Evolutionary conservation across 2,113 vertebrate genomes (phyloP), one percentile per base, ranked within the genome.

Genomic region (Sinocyclocheilus anophthalmus): DNA sequence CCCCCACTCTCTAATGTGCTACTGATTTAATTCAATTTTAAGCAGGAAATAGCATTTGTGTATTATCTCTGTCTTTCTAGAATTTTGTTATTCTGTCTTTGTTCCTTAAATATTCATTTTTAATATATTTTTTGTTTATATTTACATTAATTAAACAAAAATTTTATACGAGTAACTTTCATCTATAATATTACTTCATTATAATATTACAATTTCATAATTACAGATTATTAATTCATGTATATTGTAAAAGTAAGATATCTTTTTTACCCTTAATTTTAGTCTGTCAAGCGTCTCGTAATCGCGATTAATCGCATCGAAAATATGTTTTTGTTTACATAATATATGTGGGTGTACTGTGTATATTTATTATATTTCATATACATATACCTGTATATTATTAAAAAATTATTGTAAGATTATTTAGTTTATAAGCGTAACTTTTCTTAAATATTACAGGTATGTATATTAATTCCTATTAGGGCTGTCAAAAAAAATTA

Each of bases 1-100:
- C 53, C 70, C 33, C 59, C 80, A 82, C 80, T 65, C 70, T 76
- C 48, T 80, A 39, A 59, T 57, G 50, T 39, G 30, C 9, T 37
- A 73, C 65, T 57, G 26, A 73, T 70, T 83, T 37, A 55, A 73
- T 73, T 84, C 13, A 59, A 14, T 73, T 84, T 83, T 59, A 57
- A 73, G 69, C 48, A 59, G 69, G 20, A 84, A 83, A 83, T 72
- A 0, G 2, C 30, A 18, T 55, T 73, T 53, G 50, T 70, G 70
- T 70, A 55, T 82, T 69, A 48, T 48, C 4, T 5, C 22, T 30
- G 24, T 50, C 14, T 30, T 50, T 22, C 22, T 48, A 24, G 11
- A 82, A 33, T 22, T 69, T 48, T 4, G 42, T 69, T 69, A 8
- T 69, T 82, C 39, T 22, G 9, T n/a, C 11, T 24, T 16, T 37